These are phyloP conservation scores for Pantherophis guttatus DNA, from an alignment of 2,113 vertebrate species.

Conservation along the genomic window DNA sequence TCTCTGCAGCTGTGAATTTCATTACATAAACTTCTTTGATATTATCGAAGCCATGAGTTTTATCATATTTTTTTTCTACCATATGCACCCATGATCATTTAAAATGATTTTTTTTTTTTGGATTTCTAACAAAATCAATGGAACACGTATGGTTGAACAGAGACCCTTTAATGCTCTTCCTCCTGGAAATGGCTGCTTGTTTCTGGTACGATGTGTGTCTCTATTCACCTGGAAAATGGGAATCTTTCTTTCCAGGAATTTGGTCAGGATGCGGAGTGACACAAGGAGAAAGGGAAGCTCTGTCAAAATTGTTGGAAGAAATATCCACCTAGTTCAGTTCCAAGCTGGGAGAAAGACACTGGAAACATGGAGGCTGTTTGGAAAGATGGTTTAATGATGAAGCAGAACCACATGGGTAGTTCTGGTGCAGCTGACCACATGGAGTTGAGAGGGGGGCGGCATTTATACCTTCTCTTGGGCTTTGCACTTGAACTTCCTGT, in stretches of 20 bases:
- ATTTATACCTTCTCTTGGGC: too few species aligned
- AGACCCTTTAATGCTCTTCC: not conserved
- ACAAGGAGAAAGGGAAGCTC: not conserved
- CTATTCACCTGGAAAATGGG: not conserved
- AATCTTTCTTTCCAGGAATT: conserved; percentile 23
- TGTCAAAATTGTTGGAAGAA: not conserved
- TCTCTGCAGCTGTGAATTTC: not conserved
- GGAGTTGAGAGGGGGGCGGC: too few species aligned
- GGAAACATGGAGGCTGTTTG: too few species aligned
- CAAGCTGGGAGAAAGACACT: too few species aligned
- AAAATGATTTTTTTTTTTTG: not conserved
- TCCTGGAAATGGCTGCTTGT: conserved; percentile 11
- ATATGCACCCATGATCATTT: not conserved
- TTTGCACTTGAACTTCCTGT: too few species aligned
- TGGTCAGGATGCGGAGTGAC: not conserved
- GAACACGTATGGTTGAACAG: not conserved
- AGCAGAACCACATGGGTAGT: too few species aligned
- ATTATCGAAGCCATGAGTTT: not conserved
- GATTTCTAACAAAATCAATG: conserved; percentile 5
- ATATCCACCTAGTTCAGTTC: too few species aligned
- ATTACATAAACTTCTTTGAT: not conserved
- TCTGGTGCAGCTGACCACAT: too few species aligned
- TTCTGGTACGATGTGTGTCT: not conserved
- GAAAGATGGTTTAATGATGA: too few species aligned
- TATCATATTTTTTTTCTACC: not conserved